phyloP scores from a whole-genome alignment of 2,113 vertebrate genomes.

The Ceyx cyanopectus region DNA sequence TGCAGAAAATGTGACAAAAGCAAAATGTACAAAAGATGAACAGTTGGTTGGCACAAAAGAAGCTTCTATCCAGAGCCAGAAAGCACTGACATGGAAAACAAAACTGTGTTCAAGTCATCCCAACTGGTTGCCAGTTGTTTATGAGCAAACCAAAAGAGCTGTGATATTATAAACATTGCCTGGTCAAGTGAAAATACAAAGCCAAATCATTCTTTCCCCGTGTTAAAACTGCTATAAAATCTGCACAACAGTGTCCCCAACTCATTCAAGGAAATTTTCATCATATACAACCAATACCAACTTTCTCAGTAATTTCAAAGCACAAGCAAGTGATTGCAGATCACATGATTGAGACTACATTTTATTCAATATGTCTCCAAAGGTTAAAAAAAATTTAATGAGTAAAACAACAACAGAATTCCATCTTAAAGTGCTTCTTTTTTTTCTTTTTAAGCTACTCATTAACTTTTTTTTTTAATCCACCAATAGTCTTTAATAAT shows the following conservation, averaged over 20 bases:
- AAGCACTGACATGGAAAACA: constrained; percentile 45
- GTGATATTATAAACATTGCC: constrained; percentile 42
- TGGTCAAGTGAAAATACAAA: constrained; percentile 47
- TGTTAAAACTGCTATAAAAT: constrained; percentile 51
- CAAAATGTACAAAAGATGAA: constrained; percentile 55
- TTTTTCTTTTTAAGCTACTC: constrained; percentile 57
- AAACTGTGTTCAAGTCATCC: constrained; percentile 12
- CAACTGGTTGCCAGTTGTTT: constrained; percentile 52
- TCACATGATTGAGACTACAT: constrained; percentile 76
- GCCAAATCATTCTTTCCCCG: constrained; percentile 55
- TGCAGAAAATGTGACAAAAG: constrained; percentile 47
- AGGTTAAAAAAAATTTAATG: constrained; percentile 72
- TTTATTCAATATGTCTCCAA: constrained; percentile 86
- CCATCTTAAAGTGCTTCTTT: constrained; percentile 81
- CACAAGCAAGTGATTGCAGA: constrained; percentile 78
- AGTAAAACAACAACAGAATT: constrained; percentile 77
- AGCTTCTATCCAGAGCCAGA: constrained; percentile 52
- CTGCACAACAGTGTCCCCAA: constrained; percentile 49
- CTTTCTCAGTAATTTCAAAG: constrained; percentile 68
- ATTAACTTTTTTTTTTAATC: constrained; percentile 41
- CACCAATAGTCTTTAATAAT: constrained; percentile 39
- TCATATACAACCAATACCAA: constrained; percentile 67
- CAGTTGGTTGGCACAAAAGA: constrained; percentile 61
- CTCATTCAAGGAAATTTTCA: constrained; percentile 48
- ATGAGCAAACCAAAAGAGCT: constrained; percentile 44